Percentiles rank a stretch among this genome's conserved stretches.
Evolutionary conservation across 2,797 vertebrate species (phyloP).

Genomic region (Intellagama lesueurii): DNA sequence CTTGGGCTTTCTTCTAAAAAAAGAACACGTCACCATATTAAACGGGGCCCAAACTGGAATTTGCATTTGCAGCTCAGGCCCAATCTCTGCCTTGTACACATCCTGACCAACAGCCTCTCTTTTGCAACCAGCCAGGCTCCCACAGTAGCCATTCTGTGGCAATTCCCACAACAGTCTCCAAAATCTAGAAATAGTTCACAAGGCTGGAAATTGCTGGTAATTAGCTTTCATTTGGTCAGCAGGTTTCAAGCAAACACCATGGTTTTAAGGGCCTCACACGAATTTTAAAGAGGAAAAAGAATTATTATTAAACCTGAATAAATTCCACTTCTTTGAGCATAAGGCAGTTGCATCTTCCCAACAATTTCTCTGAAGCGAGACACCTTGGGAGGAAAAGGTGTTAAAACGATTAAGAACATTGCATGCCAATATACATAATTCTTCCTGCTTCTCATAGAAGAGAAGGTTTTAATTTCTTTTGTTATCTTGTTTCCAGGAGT

Average conservation of each 20-base stretch:
- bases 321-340: background rate
- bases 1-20: background rate
- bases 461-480: background rate
- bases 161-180: background rate
- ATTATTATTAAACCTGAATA: conserved; percentile 14
- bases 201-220: background rate
- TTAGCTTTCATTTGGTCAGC: background rate
- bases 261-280: background rate
- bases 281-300: background rate
- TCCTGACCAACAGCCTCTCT: background rate
- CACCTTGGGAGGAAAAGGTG: background rate
- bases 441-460: background rate
- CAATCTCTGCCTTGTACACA: background rate
- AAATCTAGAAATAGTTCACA: background rate
- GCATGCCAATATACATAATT: background rate
- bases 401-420: background rate
- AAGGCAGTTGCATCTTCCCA: conserved; percentile 2
- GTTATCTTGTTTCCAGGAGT: background rate
- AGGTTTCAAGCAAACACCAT: background rate
- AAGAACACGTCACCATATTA: too few relatives aligned
- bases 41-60: too few relatives aligned
- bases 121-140: background rate
- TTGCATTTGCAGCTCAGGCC: background rate
- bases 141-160: background rate
- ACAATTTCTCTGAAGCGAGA: conserved; percentile 39